Percentiles rank a stretch among this genome's conserved stretches.
These are phyloP conservation scores for Sphaerodactylus townsendi DNA, from an alignment of 2,113 vertebrate genomes.

Conservation along the genomic window DNA sequence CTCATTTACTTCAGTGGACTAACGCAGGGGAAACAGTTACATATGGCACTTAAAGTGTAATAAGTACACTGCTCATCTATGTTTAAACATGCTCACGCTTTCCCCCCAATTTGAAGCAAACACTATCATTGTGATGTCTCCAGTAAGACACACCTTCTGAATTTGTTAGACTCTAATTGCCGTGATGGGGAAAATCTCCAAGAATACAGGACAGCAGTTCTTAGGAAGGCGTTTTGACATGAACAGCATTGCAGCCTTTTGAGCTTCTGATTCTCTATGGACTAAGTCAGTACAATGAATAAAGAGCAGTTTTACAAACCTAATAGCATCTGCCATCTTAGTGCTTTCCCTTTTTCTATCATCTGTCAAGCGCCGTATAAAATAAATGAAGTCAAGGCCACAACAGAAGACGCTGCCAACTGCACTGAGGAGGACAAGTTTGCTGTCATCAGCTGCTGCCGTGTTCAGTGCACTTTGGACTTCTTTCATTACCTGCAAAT, in stretches of 20 bases:
- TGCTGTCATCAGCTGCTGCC: slow-evolving; percentile 95
- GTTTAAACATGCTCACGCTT: not conserved
- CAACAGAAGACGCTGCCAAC: slow-evolving; percentile 94
- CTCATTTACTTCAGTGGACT: too few species aligned
- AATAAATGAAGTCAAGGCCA: slow-evolving; percentile 95
- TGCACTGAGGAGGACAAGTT: slow-evolving; percentile 90
- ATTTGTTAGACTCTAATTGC: not conserved
- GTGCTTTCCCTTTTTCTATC: slow-evolving; percentile 95
- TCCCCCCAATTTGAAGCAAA: not conserved
- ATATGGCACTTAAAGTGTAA: too few species aligned
- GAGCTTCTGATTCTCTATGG: not conserved
- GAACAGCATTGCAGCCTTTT: not conserved
- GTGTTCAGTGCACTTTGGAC: slow-evolving; percentile 96
- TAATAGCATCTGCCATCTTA: slow-evolving; percentile 97
- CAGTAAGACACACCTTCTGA: not conserved
- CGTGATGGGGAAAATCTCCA: not conserved
- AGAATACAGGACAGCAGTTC: slow-evolving; percentile 17
- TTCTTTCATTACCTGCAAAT: slow-evolving; percentile 95
- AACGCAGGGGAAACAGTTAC: too few species aligned
- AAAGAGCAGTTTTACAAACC: slow-evolving; percentile 74
- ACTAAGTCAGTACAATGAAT: not conserved
- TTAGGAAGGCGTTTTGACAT: not conserved
- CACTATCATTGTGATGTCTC: not conserved
- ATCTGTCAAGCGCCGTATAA: slow-evolving; percentile 92
- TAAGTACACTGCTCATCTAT: not conserved